Evolutionary conservation across 2,797 vertebrate species (phyloP).

Genomic region (Saxicola maurus): DNA sequence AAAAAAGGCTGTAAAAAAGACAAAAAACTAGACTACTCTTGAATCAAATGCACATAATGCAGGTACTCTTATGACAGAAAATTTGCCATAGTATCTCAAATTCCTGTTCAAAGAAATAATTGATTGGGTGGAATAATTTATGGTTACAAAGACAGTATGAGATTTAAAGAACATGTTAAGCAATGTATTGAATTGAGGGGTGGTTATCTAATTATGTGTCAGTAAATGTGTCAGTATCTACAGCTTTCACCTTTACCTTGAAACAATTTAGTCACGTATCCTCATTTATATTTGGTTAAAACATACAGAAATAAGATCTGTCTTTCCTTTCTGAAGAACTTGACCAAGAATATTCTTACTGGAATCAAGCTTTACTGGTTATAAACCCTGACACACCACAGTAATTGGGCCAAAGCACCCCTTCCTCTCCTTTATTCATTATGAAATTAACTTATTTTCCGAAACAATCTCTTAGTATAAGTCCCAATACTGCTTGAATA

Average conservation of each 20-base stretch:
- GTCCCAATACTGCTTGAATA: background rate
- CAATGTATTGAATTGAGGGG: background rate
- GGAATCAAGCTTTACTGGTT: background rate
- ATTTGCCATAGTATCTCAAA: background rate
- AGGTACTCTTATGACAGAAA: background rate
- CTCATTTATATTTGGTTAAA: background rate
- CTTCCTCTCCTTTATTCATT: background rate
- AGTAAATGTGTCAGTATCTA: background rate
- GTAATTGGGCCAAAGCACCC: background rate
- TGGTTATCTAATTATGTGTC: background rate
- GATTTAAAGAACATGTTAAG: background rate
- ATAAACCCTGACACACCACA: background rate
- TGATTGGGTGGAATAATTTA: background rate
- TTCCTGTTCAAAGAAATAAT: background rate
- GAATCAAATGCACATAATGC: background rate
- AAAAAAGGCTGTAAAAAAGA: background rate
- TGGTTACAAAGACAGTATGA: background rate
- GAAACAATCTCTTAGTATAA: background rate
- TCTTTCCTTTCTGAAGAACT: background rate
- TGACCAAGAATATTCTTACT: background rate
- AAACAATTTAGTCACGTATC: background rate
- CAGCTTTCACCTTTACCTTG: background rate
- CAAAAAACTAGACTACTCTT: background rate
- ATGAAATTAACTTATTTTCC: background rate
- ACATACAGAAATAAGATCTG: background rate